Evolutionary conservation across 2,797 vertebrate genomes (phyloP).

Genomic region (Linurgus olivaceus): DNA sequence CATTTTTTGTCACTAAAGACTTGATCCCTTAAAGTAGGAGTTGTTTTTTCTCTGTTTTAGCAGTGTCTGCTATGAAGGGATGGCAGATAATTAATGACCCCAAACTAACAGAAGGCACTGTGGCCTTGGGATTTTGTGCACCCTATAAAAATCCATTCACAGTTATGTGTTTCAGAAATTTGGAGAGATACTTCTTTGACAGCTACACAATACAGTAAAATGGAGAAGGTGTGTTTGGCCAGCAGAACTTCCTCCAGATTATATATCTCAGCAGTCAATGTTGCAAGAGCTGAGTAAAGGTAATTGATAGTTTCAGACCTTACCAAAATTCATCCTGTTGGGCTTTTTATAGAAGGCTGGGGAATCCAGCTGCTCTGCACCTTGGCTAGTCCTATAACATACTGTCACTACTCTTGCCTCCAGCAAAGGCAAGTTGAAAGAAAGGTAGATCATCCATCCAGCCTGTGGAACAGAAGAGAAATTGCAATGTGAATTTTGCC

Average conservation of each 20-base stretch:
- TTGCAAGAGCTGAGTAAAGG: constrained; percentile 35
- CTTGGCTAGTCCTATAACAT: constrained; percentile 24
- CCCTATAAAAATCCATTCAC: neutral
- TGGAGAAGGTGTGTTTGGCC: constrained; percentile 15
- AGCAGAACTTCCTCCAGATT: constrained; percentile 20
- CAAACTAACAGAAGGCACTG: neutral
- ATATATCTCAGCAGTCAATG: constrained; percentile 22
- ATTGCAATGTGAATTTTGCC: neutral
- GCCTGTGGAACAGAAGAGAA: neutral
- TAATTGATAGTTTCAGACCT: constrained; percentile 51
- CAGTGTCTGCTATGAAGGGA: neutral
- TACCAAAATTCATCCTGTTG: constrained; percentile 56
- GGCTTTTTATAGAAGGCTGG: constrained; percentile 41
- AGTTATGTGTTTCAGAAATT: neutral
- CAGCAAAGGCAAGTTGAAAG: constrained; percentile 58
- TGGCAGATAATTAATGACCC: constrained; percentile 24
- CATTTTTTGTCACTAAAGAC: neutral
- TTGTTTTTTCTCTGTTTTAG: neutral
- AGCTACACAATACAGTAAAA: neutral
- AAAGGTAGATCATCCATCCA: constrained; percentile 53
- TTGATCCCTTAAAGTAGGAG: neutral
- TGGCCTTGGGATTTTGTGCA: constrained; percentile 45
- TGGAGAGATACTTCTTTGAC: constrained; percentile 21
- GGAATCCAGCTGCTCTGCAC: constrained; percentile 48
- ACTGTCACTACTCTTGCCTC: constrained; percentile 42